A percentile compares a stretch with the other conserved stretches of the same genome.
These are phyloP conservation scores for Biston betularia DNA, from an alignment of 2,888 invertebrate species.

Conservation along the genomic window DNA sequence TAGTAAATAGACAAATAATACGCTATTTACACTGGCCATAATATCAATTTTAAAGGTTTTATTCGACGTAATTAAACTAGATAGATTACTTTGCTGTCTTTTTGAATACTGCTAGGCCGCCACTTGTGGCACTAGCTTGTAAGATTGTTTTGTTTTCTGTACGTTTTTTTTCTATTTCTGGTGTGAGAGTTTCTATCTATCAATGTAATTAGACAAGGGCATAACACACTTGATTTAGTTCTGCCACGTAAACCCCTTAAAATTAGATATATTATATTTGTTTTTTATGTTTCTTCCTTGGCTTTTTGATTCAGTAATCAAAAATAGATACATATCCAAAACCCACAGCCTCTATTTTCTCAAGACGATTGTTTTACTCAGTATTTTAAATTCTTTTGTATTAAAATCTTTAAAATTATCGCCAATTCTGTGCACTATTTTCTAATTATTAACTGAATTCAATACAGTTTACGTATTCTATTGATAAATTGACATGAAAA, in stretches of 20 bases:
- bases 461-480: not conserved
- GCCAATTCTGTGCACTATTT: not conserved
- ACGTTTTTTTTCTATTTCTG: too few species aligned
- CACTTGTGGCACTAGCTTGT: too few species aligned
- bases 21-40: conserved; percentile 16
- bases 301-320: conserved; percentile 22
- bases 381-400: conserved; percentile 28
- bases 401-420: conserved; percentile 40
- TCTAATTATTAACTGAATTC: not conserved
- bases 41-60: not conserved
- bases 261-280: not conserved
- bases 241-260: too few species aligned
- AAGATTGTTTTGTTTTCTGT: too few species aligned
- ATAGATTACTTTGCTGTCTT: not conserved
- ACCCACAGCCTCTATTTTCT: conserved; percentile 28
- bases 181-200: too few species aligned
- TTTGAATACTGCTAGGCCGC: too few species aligned
- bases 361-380: conserved; percentile 15
- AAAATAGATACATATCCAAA: conserved; percentile 28
- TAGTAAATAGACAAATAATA: conserved; percentile 19
- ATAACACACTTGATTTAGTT: too few species aligned
- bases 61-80: not conserved
- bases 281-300: conserved; percentile 10
- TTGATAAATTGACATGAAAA: not conserved
- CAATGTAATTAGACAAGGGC: too few species aligned